Conservation (phyloP, 1,140 invertebrate species). For the Heliconius nattereri region DNA sequence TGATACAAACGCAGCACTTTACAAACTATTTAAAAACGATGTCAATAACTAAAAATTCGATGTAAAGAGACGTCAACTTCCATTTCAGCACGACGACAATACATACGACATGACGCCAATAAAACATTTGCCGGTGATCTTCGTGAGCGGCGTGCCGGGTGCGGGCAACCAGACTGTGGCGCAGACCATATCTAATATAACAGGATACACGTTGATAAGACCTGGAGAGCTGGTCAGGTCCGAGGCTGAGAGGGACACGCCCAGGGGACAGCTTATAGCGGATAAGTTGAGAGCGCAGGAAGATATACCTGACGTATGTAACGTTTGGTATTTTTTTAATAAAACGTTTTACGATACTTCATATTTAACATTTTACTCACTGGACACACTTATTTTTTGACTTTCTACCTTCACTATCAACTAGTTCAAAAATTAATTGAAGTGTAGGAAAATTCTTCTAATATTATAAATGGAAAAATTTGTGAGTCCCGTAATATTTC, state of each 20-base stretch:
- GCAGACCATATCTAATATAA: conserved; percentile 75
- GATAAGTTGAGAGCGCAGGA: conserved; percentile 66
- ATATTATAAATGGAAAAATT: too few species aligned
- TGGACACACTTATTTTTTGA: too few species aligned
- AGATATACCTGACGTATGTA: conserved; percentile 65
- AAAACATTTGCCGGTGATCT: conserved; percentile 75
- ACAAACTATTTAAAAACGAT: too few species aligned
- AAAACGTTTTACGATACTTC: neutral
- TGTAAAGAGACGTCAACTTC: neutral
- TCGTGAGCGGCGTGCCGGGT: conserved; percentile 78
- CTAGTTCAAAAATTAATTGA: too few species aligned
- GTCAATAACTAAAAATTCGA: too few species aligned
- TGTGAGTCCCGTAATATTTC: too few species aligned
- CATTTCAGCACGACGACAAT: conserved; percentile 48
- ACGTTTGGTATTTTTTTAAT: neutral
- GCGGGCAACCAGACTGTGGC: conserved; percentile 77
- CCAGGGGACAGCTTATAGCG: conserved; percentile 69
- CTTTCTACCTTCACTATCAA: too few species aligned
- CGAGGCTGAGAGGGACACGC: conserved; percentile 70
- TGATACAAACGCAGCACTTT: too few species aligned
- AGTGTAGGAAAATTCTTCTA: too few species aligned
- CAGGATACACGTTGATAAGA: conserved; percentile 74
- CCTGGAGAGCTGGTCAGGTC: conserved; percentile 69
- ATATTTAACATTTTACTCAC: too few species aligned
- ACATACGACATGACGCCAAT: conserved; percentile 73